A percentile compares a stretch with the other conserved stretches of the same genome.
These are phyloP conservation scores for Camponotus fellah DNA, from an alignment of 2,888 invertebrate genomes.

Conservation along the genomic window DNA sequence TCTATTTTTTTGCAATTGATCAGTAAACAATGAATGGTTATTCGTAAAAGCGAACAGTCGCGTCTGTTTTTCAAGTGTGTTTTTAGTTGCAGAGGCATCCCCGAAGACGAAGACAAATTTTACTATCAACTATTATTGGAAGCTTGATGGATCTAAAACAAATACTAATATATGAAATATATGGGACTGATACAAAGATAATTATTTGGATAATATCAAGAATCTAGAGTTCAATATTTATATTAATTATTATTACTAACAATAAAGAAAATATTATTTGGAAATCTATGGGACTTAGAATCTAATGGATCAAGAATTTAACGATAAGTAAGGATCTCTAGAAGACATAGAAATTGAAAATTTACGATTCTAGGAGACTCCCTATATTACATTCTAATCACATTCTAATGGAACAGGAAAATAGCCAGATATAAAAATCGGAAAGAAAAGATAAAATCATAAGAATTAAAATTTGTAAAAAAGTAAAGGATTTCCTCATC, in stretches of 20 bases:
- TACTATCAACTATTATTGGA: background rate
- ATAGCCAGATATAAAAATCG: background rate
- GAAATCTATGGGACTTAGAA: background rate
- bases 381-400: background rate
- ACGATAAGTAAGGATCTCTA: background rate
- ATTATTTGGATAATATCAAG: background rate
- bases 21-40: slow-evolving; percentile 73
- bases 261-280: background rate
- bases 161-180: background rate
- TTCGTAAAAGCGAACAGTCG: slow-evolving; percentile 81
- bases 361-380: background rate
- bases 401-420: background rate
- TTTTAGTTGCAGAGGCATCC: slow-evolving; percentile 71
- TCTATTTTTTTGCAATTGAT: slow-evolving; percentile 54
- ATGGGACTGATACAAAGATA: background rate
- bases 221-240: background rate
- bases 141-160: background rate
- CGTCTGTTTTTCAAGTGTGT: slow-evolving; percentile 76
- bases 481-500: background rate
- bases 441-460: background rate
- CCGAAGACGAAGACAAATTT: background rate
- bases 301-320: background rate
- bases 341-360: background rate
- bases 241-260: background rate
- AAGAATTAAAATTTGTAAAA: background rate